Evolutionary conservation across 92 coral and sea anemone genomes (phyloP), one percentile per base, ranked within the genome.

Genomic region (Plumapathes pennacea): DNA sequence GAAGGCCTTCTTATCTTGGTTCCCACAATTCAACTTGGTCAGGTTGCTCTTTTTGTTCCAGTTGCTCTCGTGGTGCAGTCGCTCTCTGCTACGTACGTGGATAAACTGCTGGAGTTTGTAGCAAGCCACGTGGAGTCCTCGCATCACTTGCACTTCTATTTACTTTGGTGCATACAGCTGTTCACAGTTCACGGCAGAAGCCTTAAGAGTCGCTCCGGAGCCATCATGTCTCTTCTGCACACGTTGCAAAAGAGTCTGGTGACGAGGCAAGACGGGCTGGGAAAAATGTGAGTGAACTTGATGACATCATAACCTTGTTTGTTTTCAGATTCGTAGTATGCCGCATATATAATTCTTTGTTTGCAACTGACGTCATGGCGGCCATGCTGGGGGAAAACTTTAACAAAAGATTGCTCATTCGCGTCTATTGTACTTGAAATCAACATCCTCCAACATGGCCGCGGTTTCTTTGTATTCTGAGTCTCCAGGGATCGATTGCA

Each of bases 91-190:
- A 50, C 74, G 6, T 92, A 81, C 50, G 86, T 84, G 42, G 96
- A 92, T 53, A 83, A 82, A 68, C 63, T 88, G 83, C 24, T 92
- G 40, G 66, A 67, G 64, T 92, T 88, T 62, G 89, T 92, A 40
- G 85, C 92, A 3, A 57, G 81, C 25, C 94, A 88, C 46, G 73
- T 92, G 25, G 98, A 92, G 40, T 67, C 64, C 55, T 92, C 98
- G 12, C 63, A 67, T 37, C 98, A 92, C 55, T 55, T 92, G 4
- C 84, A 84, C 25, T 92, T 92, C 57, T 92, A 92, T 61, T 67
- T 92, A 25, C 29, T 82, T 40, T 92, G 98, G 98, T 92, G 96
- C 32, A 77, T 76, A 40, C 84, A 88, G 22, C 69, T 89, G 21
- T 77, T 92, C 54, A 81, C 89, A 19, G 76, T 69, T 13, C 98